phyloP scores from a whole-genome alignment of 1,140 invertebrate genomes.

The Lepidurus couesii region DNA sequence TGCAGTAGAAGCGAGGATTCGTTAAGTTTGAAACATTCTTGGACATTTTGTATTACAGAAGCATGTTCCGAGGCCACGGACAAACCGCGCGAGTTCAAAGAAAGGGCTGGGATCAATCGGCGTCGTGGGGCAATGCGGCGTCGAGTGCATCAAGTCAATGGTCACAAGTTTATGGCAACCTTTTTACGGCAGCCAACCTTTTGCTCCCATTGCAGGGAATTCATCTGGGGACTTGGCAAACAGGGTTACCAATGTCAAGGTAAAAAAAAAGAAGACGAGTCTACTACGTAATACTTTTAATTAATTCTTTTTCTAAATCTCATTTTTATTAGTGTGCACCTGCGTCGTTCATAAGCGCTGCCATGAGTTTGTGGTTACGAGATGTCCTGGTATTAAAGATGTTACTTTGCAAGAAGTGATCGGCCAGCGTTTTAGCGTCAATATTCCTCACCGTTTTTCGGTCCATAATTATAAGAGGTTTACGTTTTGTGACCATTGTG shows the following conservation, averaged over 20 bases:
- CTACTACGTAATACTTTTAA: conserved; percentile 19
- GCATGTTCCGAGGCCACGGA: conserved; percentile 37
- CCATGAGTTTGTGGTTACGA: conserved; percentile 86
- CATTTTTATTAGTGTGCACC: conserved; percentile 76
- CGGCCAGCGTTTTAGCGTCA: conserved; percentile 90
- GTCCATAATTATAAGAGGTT: conserved; percentile 58
- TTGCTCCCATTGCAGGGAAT: conserved; percentile 95
- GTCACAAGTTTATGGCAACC: conserved; percentile 99
- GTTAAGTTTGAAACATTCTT: too few relatives aligned
- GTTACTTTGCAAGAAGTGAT: conserved; percentile 51
- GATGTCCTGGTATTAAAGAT: conserved; percentile 89
- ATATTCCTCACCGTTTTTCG: conserved; percentile 90
- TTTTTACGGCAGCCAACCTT: conserved; percentile 98
- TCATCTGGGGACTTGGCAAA: conserved; percentile 98
- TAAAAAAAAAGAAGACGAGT: conserved; percentile 53
- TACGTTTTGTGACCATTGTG: conserved; percentile 99
- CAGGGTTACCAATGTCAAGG: conserved; percentile 99
- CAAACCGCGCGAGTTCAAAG: conserved; percentile 77
- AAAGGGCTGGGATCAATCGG: conserved; percentile 86
- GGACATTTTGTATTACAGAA: conserved; percentile 14
- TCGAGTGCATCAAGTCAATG: conserved; percentile 93
- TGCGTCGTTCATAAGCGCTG: conserved; percentile 97
- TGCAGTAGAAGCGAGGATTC: too few relatives aligned
- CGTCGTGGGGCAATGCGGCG: conserved; percentile 89
- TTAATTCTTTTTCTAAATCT: conserved; percentile 38